Evolutionary conservation across 2,888 invertebrate species (phyloP).

Genomic region (Parnassius orleans): DNA sequence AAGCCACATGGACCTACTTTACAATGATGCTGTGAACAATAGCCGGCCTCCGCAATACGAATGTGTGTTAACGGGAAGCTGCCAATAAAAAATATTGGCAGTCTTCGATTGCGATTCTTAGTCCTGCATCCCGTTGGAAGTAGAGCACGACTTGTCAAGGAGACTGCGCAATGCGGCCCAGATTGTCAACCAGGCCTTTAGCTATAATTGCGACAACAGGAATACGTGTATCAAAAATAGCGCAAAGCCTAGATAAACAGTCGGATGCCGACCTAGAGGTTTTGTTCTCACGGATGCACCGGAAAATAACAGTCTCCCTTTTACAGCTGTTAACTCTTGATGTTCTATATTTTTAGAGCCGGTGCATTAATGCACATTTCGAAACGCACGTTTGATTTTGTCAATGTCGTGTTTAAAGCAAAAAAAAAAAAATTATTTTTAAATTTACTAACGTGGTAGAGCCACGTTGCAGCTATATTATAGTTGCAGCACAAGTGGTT

Average conservation of each 20-base stretch:
- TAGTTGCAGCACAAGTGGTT: no score
- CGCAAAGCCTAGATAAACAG: conserved; percentile 17
- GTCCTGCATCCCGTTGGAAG: conserved; percentile 8
- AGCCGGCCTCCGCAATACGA: not conserved
- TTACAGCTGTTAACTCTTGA: conserved; percentile 12
- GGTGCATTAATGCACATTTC: conserved; percentile 8
- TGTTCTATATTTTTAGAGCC: conserved; percentile 16
- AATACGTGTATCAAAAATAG: conserved; percentile 14
- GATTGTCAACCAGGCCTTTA: conserved; percentile 20
- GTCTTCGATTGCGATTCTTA: not conserved
- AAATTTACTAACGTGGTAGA: no score
- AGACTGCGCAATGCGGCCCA: conserved; percentile 6
- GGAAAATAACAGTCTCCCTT: conserved; percentile 22
- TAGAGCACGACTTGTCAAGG: conserved; percentile 10
- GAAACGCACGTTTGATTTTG: not conserved
- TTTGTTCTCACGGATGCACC: conserved; percentile 21
- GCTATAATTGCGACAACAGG: conserved; percentile 13
- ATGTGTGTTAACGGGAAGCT: not conserved
- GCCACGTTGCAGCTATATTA: no score
- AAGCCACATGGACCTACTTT: no score
- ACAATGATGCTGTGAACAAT: not conserved
- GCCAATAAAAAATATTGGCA: not conserved
- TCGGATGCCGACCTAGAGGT: conserved; percentile 16
- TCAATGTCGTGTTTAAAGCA: not conserved
- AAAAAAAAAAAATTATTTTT: no score